phyloP scores from a whole-genome alignment of 2,113 vertebrate species.

The Zosterops hypoxanthus region DNA sequence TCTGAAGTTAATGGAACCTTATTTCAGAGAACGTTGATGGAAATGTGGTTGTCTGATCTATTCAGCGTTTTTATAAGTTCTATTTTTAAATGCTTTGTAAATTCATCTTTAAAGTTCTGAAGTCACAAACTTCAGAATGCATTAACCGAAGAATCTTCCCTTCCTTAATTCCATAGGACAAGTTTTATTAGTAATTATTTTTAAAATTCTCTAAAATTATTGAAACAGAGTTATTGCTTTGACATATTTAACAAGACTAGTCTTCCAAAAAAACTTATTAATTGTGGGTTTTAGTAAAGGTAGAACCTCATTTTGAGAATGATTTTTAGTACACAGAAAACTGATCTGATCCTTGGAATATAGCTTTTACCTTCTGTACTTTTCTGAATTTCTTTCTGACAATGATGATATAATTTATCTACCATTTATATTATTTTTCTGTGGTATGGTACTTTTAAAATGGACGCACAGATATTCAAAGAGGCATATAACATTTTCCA shows the following conservation, averaged over 20 bases:
- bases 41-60: background rate
- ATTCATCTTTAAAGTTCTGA: background rate
- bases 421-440: background rate
- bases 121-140: background rate
- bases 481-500: background rate
- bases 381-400: background rate
- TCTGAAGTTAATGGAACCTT: background rate
- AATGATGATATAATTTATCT: background rate
- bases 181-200: background rate
- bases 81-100: background rate
- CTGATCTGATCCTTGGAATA: background rate
- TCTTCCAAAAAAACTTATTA: background rate
- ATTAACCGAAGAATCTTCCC: background rate
- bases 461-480: background rate
- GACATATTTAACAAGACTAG: background rate
- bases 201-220: background rate
- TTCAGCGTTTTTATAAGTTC: background rate
- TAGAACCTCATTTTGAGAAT: background rate
- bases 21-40: background rate
- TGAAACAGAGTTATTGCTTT: background rate
- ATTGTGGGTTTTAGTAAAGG: background rate
- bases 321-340: background rate
- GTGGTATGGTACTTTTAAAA: background rate
- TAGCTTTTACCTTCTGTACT: background rate
- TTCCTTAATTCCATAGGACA: background rate